A percentile compares a stretch with the other conserved stretches of the same genome.
These are phyloP conservation scores for Phrynocephalus forsythii DNA, from an alignment of 2,797 vertebrate genomes.

Conservation along the genomic window DNA sequence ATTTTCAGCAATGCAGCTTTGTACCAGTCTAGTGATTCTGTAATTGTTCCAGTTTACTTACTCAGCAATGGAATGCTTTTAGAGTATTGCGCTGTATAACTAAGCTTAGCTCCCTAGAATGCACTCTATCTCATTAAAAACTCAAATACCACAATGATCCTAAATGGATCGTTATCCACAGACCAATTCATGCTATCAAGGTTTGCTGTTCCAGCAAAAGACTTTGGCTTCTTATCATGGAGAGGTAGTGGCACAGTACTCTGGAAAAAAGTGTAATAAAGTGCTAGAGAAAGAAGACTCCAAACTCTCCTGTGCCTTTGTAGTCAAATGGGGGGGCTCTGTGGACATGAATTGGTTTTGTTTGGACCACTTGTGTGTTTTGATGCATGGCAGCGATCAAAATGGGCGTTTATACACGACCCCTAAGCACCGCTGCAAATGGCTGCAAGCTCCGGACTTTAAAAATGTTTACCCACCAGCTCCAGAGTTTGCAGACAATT, in stretches of 20 bases:
- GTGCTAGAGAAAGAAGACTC: neutral
- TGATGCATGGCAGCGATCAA: neutral
- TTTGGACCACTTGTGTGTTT: neutral
- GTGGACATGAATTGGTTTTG: neutral
- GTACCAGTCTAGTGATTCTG: neutral
- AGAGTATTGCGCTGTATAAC: neutral
- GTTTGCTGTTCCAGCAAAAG: neutral
- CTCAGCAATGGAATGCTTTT: neutral
- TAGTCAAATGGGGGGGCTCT: neutral
- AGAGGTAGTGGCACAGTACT: too few relatives aligned
- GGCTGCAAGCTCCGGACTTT: too few relatives aligned
- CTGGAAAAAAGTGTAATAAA: neutral
- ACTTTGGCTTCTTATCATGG: neutral
- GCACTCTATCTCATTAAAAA: neutral
- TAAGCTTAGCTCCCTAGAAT: neutral
- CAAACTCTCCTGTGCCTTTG: too few relatives aligned
- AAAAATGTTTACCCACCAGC: too few relatives aligned
- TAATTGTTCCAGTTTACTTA: neutral
- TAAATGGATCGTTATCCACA: neutral
- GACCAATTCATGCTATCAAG: neutral
- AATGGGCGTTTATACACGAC: too few relatives aligned
- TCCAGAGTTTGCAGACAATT: too few relatives aligned
- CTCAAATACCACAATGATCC: neutral
- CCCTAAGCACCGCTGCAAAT: too few relatives aligned
- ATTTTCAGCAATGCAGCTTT: neutral